phyloP scores from a whole-genome alignment of 2,797 vertebrate species.

The Darevskia nairensis region DNA sequence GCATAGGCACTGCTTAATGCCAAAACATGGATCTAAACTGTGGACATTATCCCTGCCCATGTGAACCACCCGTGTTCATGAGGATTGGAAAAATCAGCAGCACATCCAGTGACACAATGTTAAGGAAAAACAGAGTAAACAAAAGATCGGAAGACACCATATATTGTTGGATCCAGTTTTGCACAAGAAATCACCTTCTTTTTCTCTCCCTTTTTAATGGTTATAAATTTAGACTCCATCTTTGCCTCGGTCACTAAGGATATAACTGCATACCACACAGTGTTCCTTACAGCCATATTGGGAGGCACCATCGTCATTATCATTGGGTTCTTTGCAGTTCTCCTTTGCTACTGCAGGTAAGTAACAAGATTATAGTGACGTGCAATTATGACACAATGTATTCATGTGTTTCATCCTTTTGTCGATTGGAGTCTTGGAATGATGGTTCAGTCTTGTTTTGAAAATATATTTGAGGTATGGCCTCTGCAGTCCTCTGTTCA shows the following conservation, averaged over 20 bases:
- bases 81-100: not conserved
- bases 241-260: conserved; percentile 76
- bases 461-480: not conserved
- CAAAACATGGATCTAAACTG: no score
- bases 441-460: not conserved
- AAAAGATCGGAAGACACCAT: not conserved
- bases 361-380: conserved; percentile 22
- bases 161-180: conserved; percentile 7
- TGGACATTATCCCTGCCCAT: no score
- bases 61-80: not conserved
- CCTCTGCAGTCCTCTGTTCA: not conserved
- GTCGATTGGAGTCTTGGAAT: not conserved
- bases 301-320: conserved; percentile 83
- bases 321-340: conserved; percentile 82
- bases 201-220: conserved; percentile 45
- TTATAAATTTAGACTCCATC: conserved; percentile 69
- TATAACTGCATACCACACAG: conserved; percentile 83
- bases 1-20: no score
- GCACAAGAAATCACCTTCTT: not conserved
- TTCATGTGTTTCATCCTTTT: no score
- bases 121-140: not conserved
- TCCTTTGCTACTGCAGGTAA: conserved; percentile 86
- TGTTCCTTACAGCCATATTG: conserved; percentile 83
- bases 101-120: not conserved
- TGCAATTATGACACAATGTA: not conserved